These are phyloP conservation scores for Ecliptopera silaceata DNA, from an alignment of 2,888 invertebrate genomes.

Conservation along the genomic window DNA sequence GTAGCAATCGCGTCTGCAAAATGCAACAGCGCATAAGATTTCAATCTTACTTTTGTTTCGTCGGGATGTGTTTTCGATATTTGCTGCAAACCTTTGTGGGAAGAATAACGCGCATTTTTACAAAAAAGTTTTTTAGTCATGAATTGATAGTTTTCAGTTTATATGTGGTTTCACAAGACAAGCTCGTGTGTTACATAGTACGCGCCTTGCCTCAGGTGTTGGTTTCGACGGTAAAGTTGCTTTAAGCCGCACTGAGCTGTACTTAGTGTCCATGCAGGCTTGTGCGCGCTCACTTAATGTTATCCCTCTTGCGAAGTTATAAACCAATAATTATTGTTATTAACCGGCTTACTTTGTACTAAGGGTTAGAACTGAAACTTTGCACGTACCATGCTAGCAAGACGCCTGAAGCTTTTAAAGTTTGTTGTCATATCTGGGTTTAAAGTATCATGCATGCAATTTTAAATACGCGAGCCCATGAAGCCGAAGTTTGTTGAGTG, in stretches of 20 bases:
- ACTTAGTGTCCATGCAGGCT: constrained; percentile 62
- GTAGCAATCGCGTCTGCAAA: constrained; percentile 74
- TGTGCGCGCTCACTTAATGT: constrained; percentile 59
- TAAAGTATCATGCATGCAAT: constrained; percentile 23
- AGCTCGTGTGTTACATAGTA: constrained; percentile 51
- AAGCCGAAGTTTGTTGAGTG: constrained; percentile 72
- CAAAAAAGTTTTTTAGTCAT: background rate
- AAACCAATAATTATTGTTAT: constrained; percentile 51
- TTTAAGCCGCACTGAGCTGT: constrained; percentile 70
- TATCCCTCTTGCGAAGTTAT: constrained; percentile 56
- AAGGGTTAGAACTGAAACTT: constrained; percentile 19
- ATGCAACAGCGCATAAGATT: constrained; percentile 79
- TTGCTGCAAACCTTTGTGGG: constrained; percentile 36
- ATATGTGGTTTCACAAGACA: constrained; percentile 17
- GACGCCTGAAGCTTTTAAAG: constrained; percentile 1
- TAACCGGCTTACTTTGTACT: constrained; percentile 31
- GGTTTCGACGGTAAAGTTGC: constrained; percentile 71
- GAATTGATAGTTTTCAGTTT: background rate
- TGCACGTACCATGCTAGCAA: background rate
- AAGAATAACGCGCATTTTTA: background rate
- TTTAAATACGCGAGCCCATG: constrained; percentile 58
- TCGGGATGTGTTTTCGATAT: constrained; percentile 33
- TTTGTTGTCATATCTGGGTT: constrained; percentile 13
- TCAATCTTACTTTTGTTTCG: constrained; percentile 70
- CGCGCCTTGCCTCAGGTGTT: constrained; percentile 66